Evolutionary conservation across 2,113 vertebrate genomes (phyloP).

Genomic region (Nematolebias whitei): DNA sequence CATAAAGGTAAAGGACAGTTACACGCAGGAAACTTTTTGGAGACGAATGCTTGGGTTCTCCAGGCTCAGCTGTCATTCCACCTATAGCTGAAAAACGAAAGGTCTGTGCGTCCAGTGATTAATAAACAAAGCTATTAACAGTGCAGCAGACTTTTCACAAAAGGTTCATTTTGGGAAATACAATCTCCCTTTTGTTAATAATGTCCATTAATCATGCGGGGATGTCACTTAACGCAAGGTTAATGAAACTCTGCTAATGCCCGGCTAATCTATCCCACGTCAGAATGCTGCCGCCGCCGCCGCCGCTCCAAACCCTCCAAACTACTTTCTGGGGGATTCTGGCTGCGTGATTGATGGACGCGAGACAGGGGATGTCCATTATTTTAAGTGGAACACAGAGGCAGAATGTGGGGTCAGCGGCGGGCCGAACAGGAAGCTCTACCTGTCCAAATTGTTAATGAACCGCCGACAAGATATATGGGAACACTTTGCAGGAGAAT

Average conservation of each 20-base stretch:
- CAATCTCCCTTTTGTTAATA: slow-evolving; percentile 82
- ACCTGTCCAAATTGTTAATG: slow-evolving; percentile 77
- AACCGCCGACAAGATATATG: slow-evolving; percentile 77
- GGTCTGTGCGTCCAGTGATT: slow-evolving; percentile 73
- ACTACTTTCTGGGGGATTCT: slow-evolving; percentile 65
- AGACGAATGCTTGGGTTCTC: slow-evolving; percentile 21
- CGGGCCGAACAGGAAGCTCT: slow-evolving; percentile 68
- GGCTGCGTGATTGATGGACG: slow-evolving; percentile 75
- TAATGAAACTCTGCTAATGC: slow-evolving; percentile 83
- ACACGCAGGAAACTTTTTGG: slow-evolving; percentile 19
- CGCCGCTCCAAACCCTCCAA: slow-evolving; percentile 67
- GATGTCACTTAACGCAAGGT: slow-evolving; percentile 81
- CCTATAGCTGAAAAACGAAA: slow-evolving; percentile 65
- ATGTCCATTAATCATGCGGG: slow-evolving; percentile 79
- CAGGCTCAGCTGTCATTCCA: slow-evolving; percentile 42
- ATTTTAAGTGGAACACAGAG: slow-evolving; percentile 77
- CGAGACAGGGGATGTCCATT: slow-evolving; percentile 78
- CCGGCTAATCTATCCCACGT: slow-evolving; percentile 78
- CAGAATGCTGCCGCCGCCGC: slow-evolving; percentile 73
- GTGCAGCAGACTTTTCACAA: slow-evolving; percentile 74
- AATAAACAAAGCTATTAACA: slow-evolving; percentile 80
- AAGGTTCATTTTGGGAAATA: slow-evolving; percentile 79
- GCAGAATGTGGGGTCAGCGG: slow-evolving; percentile 72
- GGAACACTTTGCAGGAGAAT: slow-evolving; percentile 73
- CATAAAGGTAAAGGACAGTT: too few relatives aligned